Evolutionary conservation across 1,140 invertebrate species (phyloP).

Genomic region (Aphis gossypii): DNA sequence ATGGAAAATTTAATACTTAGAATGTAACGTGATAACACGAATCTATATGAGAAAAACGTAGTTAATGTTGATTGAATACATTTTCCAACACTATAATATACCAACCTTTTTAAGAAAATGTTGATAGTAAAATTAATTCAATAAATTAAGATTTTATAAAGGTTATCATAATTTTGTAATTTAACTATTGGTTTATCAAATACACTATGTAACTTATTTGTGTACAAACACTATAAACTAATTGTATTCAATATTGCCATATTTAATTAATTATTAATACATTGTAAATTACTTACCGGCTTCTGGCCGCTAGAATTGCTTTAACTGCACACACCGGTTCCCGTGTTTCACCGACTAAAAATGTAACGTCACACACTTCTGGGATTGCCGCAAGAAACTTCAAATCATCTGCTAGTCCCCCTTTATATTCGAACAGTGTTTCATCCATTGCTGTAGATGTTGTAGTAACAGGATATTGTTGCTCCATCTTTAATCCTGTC

Average conservation of each 20-base stretch:
- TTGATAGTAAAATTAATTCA: not conserved
- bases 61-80: not conserved
- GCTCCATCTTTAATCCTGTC: not conserved
- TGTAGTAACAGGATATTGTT: not conserved
- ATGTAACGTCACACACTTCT: slow-evolving; percentile 93
- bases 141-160: not conserved
- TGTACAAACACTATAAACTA: not conserved
- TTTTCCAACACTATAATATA: not conserved
- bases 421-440: slow-evolving; percentile 92
- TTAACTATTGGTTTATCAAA: not conserved
- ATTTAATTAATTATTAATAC: not conserved
- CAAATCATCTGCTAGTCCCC: slow-evolving; percentile 90
- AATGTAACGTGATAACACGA: not conserved
- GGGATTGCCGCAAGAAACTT: slow-evolving; percentile 94
- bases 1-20: not conserved
- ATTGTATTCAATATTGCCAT: not conserved
- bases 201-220: not conserved
- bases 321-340: slow-evolving; percentile 94
- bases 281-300: slow-evolving; percentile 69
- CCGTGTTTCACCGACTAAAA: slow-evolving; percentile 89
- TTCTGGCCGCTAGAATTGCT: slow-evolving; percentile 84
- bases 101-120: not conserved
- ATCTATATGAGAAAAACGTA: not conserved
- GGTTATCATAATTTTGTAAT: not conserved
- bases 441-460: slow-evolving; percentile 69